Evolutionary conservation across 2,888 invertebrate genomes (phyloP).

Genomic region (Anagyrus pseudococci): DNA sequence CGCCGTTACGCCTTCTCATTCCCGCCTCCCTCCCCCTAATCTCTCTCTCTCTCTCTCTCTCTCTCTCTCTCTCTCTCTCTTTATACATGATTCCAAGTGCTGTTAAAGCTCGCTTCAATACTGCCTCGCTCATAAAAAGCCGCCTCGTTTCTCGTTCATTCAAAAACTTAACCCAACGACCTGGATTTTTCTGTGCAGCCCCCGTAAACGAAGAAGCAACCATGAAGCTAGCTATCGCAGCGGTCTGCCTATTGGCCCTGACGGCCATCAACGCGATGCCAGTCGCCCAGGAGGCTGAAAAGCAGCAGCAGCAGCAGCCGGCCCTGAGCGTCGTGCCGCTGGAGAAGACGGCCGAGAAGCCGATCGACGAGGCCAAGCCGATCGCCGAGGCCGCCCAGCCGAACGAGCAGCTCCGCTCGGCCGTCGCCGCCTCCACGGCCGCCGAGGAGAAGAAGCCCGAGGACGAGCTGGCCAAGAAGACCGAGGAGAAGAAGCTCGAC

Average conservation of each 20-base stretch:
- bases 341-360: constrained; percentile 29
- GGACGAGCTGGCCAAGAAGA: constrained; percentile 30
- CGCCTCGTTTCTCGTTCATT: no score
- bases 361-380: constrained; percentile 22
- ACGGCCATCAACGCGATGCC: constrained; percentile 68
- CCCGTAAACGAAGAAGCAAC: no score
- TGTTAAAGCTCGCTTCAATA: no score
- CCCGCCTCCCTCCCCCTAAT: no score
- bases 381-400: constrained; percentile 12
- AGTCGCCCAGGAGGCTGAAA: constrained; percentile 65
- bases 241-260: constrained; percentile 68
- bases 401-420: constrained; percentile 26
- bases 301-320: constrained; percentile 29
- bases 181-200: no score
- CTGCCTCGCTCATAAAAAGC: no score
- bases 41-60: no score
- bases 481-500: constrained; percentile 6
- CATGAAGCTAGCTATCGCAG: constrained; percentile 58
- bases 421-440: constrained; percentile 18
- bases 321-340: constrained; percentile 30
- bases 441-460: constrained; percentile 32
- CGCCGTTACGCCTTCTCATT: no score
- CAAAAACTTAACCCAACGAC: no score
- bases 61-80: no score
- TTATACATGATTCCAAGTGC: no score